A percentile compares a stretch with the other conserved stretches of the same genome.
Evolutionary conservation across 2,888 invertebrate species (phyloP).

Genomic region (Morinoia aosen): DNA sequence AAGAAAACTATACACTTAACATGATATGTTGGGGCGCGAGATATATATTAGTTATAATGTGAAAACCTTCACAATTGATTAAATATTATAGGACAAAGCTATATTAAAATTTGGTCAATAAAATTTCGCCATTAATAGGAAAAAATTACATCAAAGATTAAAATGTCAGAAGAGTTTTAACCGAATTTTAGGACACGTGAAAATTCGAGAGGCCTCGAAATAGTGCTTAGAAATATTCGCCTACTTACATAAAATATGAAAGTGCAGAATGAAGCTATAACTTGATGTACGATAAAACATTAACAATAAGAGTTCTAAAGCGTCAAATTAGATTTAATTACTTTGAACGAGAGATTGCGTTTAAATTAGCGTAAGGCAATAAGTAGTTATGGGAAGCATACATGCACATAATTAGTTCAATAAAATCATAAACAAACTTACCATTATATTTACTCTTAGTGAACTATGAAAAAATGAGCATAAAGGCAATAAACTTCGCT

Average conservation of each 20-base stretch:
- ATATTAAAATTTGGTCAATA: neutral
- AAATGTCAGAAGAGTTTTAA: too few species aligned
- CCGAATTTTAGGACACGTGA: neutral
- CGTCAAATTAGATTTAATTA: neutral
- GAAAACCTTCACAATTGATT: neutral
- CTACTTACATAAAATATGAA: neutral
- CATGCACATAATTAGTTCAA: slow-evolving; percentile 4
- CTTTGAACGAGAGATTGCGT: neutral
- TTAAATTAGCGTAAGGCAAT: neutral
- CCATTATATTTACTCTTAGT: neutral
- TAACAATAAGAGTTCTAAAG: neutral
- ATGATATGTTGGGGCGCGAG: slow-evolving; percentile 45
- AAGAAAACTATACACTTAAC: slow-evolving; percentile 38
- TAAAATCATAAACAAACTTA: slow-evolving; percentile 29
- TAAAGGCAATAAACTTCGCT: neutral
- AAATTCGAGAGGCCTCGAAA: neutral
- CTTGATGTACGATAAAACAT: neutral
- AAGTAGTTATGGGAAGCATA: neutral
- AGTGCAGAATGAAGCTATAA: neutral
- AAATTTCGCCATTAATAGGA: neutral
- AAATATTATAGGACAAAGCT: neutral
- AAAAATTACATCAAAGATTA: neutral
- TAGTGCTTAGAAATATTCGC: neutral
- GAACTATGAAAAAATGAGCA: slow-evolving; percentile 12
- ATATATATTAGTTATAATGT: neutral